phyloP scores from a whole-genome alignment of 2,113 vertebrate genomes.

The Damaliscus lunatus region DNA sequence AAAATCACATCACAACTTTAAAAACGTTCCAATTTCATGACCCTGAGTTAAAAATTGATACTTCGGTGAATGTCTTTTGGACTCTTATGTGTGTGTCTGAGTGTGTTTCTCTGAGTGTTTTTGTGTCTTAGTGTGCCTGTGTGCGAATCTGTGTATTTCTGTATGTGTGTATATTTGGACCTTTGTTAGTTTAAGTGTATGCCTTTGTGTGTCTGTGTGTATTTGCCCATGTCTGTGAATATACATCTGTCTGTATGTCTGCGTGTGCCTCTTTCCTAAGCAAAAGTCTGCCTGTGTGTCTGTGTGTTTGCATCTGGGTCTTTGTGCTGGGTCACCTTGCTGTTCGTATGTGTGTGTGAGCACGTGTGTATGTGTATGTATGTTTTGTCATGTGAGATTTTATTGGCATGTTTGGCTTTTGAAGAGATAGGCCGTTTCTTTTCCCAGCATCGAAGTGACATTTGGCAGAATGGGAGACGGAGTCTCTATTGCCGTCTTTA shows the following conservation, averaged over 20 bases:
- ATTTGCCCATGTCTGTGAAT: background rate
- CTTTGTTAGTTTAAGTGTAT: background rate
- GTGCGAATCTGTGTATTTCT: background rate
- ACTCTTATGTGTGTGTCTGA: background rate
- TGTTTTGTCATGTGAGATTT: background rate
- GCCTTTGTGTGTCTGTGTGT: background rate
- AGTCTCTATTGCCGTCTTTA: background rate
- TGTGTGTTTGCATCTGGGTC: background rate
- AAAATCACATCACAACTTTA: background rate
- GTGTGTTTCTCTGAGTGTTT: background rate
- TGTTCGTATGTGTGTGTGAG: background rate
- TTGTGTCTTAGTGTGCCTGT: background rate
- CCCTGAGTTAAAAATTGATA: background rate
- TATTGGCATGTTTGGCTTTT: background rate
- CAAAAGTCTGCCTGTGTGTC: background rate
- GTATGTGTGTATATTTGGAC: background rate
- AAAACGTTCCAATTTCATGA: background rate
- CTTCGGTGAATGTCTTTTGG: background rate
- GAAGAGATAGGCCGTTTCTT: background rate
- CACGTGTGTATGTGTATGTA: accelerated
- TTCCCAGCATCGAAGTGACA: constrained; percentile 13
- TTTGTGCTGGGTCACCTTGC: background rate
- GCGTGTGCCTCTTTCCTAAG: background rate
- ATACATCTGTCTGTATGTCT: background rate
- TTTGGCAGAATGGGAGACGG: background rate